Base-by-base conservation (phyloP, 2,113 vertebrate genomes). In the Sarotherodon lohbergeri region DNA sequence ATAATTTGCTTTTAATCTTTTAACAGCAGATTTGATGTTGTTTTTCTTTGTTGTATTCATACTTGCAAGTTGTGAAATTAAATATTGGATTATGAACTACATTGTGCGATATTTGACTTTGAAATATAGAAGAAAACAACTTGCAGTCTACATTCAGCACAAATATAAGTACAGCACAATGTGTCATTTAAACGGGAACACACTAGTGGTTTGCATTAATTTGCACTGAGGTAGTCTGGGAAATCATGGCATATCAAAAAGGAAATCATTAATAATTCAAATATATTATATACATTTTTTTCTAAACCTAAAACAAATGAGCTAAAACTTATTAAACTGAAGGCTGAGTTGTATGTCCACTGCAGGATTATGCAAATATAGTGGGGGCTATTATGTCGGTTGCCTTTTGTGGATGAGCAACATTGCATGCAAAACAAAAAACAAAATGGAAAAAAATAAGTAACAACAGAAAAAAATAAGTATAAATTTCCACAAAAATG, bases 361-460 rank as follows among this genome's bases (percentile, higher is more conserved):
- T 85, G 59, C n/a, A 34, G 78, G 50, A 81, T 81, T 71, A 93
- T 86, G 80, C 78, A 96, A 93, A 95, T 88, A n/a, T 34, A 5
- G 22, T 83, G 86, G 90, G 11, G 87, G 94, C 92, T 92, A 91
- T 86, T 90, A 46, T 88, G 13, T 82, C 66, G 39, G 39, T 86
- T 90, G 89, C 50, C 6, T 84, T 90, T 55, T 52, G 43, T 84
- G 50, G 24, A 80, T 85, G 24, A 84, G 48, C 63, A 63, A 83
- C 80, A 85, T 52, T 84, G 76, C 54, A 94, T 92, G 90, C 84
- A 96, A 95, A 54, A 86, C 78, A 34, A 19, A 84, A 90, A 36
- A 63, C 54, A 86, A 91, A 66, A 36, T 36, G 32, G 9, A 17
- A 66, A 22, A 22, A 22, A 22, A 22, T 22, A 22, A 22, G 22